phyloP scores from a whole-genome alignment of 2,888 invertebrate genomes.

The Clepsis dumicolana region DNA sequence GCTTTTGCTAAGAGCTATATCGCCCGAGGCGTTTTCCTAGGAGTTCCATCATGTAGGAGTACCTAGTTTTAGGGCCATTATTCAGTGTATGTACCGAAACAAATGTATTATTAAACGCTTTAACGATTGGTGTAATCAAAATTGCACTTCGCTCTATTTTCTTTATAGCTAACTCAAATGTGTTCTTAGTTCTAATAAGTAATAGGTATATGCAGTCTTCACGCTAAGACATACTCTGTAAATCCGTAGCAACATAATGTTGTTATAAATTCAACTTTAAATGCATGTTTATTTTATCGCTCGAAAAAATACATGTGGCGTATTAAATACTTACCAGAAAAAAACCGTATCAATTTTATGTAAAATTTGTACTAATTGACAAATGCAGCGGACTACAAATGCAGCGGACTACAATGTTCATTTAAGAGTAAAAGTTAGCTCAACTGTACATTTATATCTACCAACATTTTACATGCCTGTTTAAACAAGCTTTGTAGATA shows the following conservation, averaged over 20 bases:
- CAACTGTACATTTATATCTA: too few relatives aligned
- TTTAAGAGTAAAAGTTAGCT: too few relatives aligned
- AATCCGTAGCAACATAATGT: neutral
- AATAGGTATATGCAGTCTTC: neutral
- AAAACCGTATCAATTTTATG: too few relatives aligned
- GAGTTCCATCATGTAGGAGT: conserved; percentile 51
- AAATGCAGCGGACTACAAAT: too few relatives aligned
- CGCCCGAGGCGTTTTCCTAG: conserved; percentile 46
- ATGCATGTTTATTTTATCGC: too few relatives aligned
- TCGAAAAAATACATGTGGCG: too few relatives aligned
- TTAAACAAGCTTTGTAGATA: neutral
- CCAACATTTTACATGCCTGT: too few relatives aligned
- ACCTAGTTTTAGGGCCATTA: conserved; percentile 58
- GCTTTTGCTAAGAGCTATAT: conserved; percentile 22
- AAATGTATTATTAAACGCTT: conserved; percentile 50
- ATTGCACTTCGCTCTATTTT: conserved; percentile 30
- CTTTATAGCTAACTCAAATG: neutral
- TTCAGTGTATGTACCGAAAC: conserved; percentile 41
- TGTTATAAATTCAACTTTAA: too few relatives aligned
- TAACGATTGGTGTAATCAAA: conserved; percentile 43
- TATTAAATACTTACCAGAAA: too few relatives aligned
- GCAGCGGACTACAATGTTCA: too few relatives aligned
- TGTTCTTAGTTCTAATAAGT: neutral
- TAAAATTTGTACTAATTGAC: too few relatives aligned
- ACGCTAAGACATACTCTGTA: neutral